phyloP scores from a whole-genome alignment of 2,888 invertebrate species.

The Drosophila birchii region DNA sequence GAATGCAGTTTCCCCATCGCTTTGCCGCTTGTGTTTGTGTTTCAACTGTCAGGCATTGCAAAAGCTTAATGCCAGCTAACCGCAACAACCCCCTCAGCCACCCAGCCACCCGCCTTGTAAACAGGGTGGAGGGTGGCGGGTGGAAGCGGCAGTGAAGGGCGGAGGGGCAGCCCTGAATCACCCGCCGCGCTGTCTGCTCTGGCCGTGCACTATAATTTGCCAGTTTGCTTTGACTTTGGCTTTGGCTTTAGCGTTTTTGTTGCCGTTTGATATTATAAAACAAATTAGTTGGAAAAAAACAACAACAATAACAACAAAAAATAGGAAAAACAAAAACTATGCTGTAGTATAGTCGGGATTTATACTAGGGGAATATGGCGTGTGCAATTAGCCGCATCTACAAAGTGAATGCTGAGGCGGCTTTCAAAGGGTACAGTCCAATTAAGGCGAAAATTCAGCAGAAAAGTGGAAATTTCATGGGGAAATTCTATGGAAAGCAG shows the following conservation, averaged over 20 bases:
- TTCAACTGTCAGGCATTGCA: constrained; percentile 67
- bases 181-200: constrained; percentile 72
- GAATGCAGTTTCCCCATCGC: constrained; percentile 47
- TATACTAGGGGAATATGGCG: constrained; percentile 49
- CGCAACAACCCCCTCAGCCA: constrained; percentile 53
- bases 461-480: constrained; percentile 7
- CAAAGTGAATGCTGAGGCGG: constrained; percentile 31
- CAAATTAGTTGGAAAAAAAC: constrained; percentile 73
- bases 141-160: neutral
- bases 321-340: constrained; percentile 17
- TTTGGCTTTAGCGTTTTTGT: constrained; percentile 32
- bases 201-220: constrained; percentile 71
- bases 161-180: constrained; percentile 38
- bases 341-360: constrained; percentile 50
- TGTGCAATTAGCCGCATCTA: constrained; percentile 69
- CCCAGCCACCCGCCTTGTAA: constrained; percentile 4
- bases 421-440: constrained; percentile 31
- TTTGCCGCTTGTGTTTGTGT: constrained; percentile 27
- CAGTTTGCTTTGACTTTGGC: constrained; percentile 59
- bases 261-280: constrained; percentile 72
- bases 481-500: constrained; percentile 18
- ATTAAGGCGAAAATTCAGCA: constrained; percentile 29
- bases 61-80: constrained; percentile 67
- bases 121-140: neutral
- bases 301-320: neutral